These are phyloP conservation scores for Hermaeophaga mercurialis DNA, from an alignment of 2,888 invertebrate genomes.

Conservation along the genomic window DNA sequence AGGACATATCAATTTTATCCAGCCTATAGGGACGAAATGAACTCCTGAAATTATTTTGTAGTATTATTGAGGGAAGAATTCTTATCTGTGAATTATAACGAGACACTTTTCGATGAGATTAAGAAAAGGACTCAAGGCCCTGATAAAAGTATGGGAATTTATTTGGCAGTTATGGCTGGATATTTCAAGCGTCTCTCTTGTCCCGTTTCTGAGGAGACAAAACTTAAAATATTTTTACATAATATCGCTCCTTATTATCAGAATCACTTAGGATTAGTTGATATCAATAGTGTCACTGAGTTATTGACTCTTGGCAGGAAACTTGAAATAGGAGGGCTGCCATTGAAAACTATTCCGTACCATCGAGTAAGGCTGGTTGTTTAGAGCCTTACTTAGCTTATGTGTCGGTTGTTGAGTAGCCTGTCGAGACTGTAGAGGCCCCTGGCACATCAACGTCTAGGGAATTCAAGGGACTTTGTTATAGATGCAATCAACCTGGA, in stretches of 20 bases:
- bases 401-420: too few species aligned
- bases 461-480: too few species aligned
- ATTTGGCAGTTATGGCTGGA: constrained; percentile 21
- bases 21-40: constrained; percentile 10
- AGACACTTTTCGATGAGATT: constrained; percentile 39
- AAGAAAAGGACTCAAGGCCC: constrained; percentile 37
- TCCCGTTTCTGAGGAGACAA: constrained; percentile 18
- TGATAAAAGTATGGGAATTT: constrained; percentile 34
- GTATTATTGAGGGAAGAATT: constrained; percentile 21
- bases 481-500: too few species aligned
- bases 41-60: constrained; percentile 22
- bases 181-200: constrained; percentile 23
- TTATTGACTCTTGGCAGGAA: not conserved
- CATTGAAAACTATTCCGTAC: too few species aligned
- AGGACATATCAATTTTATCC: not conserved
- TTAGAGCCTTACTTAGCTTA: too few species aligned
- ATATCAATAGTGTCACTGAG: not conserved
- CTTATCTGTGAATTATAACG: not conserved
- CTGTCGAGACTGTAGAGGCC: too few species aligned
- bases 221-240: constrained; percentile 23
- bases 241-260: constrained; percentile 18
- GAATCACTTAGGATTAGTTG: not conserved
- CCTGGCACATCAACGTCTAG: too few species aligned
- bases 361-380: too few species aligned
- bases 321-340: not conserved